phyloP scores from a whole-genome alignment of 2,888 invertebrate species.

The Lepeophtheirus nordmannii region DNA sequence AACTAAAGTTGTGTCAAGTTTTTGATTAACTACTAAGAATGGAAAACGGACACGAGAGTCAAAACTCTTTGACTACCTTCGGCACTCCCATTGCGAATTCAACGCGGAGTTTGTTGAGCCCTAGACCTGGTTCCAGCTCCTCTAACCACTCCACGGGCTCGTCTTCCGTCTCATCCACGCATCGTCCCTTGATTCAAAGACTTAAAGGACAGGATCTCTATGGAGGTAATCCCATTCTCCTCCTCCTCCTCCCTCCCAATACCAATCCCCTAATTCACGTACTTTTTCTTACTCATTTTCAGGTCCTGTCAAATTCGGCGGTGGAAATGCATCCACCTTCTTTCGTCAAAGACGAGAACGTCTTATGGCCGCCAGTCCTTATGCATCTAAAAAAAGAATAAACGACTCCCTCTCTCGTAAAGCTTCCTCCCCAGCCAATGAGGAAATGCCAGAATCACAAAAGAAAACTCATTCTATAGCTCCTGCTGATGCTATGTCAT shows the following conservation, averaged over 20 bases:
- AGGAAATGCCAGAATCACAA: not conserved
- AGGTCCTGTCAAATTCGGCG: conserved; percentile 14
- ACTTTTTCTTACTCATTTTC: not conserved
- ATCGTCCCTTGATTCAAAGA: not conserved
- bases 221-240: not conserved
- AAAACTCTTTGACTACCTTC: not conserved
- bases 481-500: conserved; percentile 20
- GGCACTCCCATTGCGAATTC: conserved; percentile 1
- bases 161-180: not conserved
- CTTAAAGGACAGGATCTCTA: conserved; percentile 5
- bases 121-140: conserved; percentile 1
- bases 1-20: too few species aligned
- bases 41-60: too few species aligned
- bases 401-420: too few species aligned
- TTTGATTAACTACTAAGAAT: too few species aligned
- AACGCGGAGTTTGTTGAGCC: not conserved
- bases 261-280: too few species aligned
- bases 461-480: not conserved
- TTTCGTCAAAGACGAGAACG: not conserved
- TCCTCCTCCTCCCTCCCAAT: too few species aligned
- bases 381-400: not conserved
- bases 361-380: conserved; percentile 16
- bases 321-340: not conserved
- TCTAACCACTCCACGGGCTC: not conserved
- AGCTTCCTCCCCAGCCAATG: not conserved